Base-by-base conservation (phyloP, 1,140 invertebrate genomes). In the Periplaneta americana region DNA sequence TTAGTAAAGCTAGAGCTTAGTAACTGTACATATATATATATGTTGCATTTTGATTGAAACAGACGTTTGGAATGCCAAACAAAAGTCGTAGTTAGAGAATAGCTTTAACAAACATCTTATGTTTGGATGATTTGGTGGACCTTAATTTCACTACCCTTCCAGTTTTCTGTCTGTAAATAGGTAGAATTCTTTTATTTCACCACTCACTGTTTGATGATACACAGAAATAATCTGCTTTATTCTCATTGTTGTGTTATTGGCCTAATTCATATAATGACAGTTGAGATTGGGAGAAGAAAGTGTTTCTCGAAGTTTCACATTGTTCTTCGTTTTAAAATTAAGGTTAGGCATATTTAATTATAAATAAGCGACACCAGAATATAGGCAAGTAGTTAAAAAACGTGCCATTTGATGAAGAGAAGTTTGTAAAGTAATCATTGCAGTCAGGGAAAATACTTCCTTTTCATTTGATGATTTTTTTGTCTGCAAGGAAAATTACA, bases 11-110 rank as follows among this genome's bases (percentile, higher is more conserved):
- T 36, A 78, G 35, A 35, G 18, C 13, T 39, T 78, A 39, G 76
- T 35, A 36, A 28, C 37, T 36, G 28, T 78, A 22, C 76, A 78
- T 36, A 77, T 33, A 18, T 77, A 33, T 77, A 39, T 39, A 78
- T 78, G 76, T 78, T 78, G 76, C 76, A 78, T 78, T 78, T 78
- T 78, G 76, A 78, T 36, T 78, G 76, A 39, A 34, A 11, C n/a
- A 66, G 13, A 66, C 28, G 13, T 28, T 66, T 48, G 11, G 39
- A 48, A 48, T 48, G 39, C 39, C 17, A 22, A 18, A 48, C 39
- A 48, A 66, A 66, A 66, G 15, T 66, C 28, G 48, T 66, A 66
- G 48, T 66, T 66, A 28, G 22, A 66, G 28, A 66, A 66, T 28
- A 66, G 48, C 28, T 66, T 28, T n/a, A n/a, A 28, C 48, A 66